Conservation (phyloP, 2,113 vertebrate species). For the Tetrax tetrax region DNA sequence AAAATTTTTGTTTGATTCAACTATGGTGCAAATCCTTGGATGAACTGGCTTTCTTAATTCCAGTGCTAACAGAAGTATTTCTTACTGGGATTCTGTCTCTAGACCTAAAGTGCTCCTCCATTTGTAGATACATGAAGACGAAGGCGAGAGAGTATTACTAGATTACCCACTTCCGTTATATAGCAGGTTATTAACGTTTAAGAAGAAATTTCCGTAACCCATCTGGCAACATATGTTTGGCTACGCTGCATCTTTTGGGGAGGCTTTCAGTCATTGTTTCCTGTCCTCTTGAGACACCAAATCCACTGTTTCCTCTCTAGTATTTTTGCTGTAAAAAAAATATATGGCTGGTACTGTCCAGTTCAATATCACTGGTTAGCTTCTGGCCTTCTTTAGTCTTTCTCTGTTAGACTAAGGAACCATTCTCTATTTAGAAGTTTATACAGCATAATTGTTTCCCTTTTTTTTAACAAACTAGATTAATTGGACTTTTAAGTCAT, state of each 20-base stretch:
- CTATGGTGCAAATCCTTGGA: neutral
- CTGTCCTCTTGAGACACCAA: neutral
- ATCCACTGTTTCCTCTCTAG: neutral
- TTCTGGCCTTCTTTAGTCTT: neutral
- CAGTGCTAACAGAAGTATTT: neutral
- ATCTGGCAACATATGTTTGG: neutral
- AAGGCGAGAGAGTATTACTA: neutral
- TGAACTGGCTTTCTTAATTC: neutral
- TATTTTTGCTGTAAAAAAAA: neutral
- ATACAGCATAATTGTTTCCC: neutral
- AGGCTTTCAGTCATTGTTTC: neutral
- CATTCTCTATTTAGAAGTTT: neutral
- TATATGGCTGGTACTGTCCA: neutral
- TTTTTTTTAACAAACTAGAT: neutral
- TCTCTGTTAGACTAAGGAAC: neutral
- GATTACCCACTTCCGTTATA: neutral
- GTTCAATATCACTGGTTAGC: neutral
- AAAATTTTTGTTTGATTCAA: neutral
- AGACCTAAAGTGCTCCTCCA: neutral
- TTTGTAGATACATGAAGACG: neutral
- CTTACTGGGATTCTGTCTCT: neutral
- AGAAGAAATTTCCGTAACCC: neutral
- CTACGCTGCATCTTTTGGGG: neutral
- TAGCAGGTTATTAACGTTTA: neutral
- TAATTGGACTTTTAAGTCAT: neutral